Conservation (phyloP, 2,113 vertebrate species). For the Ornithorhynchus anatinus region DNA sequence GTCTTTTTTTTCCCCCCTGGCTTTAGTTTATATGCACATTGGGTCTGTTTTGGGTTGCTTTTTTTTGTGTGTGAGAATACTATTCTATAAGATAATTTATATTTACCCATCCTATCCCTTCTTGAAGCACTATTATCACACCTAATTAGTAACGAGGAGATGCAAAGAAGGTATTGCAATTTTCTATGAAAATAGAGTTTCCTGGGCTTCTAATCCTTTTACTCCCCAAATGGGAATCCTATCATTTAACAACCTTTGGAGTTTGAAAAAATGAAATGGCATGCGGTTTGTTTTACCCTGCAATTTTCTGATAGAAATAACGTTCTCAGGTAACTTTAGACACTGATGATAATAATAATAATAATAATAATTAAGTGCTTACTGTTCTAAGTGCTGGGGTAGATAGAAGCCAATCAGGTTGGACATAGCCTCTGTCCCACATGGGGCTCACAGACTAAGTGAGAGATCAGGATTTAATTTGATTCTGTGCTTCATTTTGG, state of each 20-base stretch:
- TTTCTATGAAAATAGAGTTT: constrained; percentile 28
- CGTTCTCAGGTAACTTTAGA: too few species aligned
- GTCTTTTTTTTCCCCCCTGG: constrained; percentile 30
- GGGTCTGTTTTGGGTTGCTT: background rate
- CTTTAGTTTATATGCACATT: background rate
- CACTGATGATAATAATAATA: too few species aligned
- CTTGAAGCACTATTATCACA: constrained; percentile 8
- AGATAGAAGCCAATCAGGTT: too few species aligned
- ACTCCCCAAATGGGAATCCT: constrained; percentile 3
- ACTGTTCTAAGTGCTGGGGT: too few species aligned
- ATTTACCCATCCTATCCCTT: constrained; percentile 41
- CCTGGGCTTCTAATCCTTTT: constrained; percentile 15
- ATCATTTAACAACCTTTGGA: constrained; percentile 6
- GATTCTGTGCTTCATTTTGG: too few species aligned
- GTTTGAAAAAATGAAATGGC: background rate
- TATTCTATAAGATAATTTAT: constrained; percentile 29
- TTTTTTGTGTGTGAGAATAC: background rate
- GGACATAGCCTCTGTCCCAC: too few species aligned
- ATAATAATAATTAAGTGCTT: too few species aligned
- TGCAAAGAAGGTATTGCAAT: constrained; percentile 27
- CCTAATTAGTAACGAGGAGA: constrained; percentile 20
- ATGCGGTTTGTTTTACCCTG: background rate
- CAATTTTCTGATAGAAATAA: background rate
- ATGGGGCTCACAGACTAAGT: too few species aligned
- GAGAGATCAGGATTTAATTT: too few species aligned